Percentiles rank a stretch among this genome's conserved stretches.
Evolutionary conservation across 2,113 vertebrate species (phyloP).

Genomic region (Forbesichthys papilliferus): DNA sequence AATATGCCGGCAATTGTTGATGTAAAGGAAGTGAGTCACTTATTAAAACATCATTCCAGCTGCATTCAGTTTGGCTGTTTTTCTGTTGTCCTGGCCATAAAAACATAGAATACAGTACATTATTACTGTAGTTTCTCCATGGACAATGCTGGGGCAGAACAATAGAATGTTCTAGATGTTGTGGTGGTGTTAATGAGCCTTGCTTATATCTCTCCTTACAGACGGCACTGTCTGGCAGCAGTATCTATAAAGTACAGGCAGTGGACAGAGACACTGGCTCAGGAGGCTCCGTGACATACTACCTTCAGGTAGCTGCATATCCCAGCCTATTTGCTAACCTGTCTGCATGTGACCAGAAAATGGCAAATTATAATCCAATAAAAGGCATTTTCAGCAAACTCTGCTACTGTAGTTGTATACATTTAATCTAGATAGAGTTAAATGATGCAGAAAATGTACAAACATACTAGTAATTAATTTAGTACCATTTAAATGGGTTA

Average conservation of each 20-base stretch:
- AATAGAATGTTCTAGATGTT: not conserved
- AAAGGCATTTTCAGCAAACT: conserved; percentile 6
- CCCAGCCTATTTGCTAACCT: not conserved
- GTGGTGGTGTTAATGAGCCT: not conserved
- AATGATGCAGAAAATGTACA: conserved; percentile 4
- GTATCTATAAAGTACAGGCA: conserved; percentile 84
- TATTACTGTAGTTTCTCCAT: not conserved
- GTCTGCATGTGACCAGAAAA: not conserved
- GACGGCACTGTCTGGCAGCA: conserved; percentile 83
- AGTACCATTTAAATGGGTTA: not conserved
- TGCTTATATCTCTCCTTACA: conserved; percentile 43
- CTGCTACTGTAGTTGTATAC: not conserved
- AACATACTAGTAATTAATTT: conserved; percentile 13
- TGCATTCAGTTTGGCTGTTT: not conserved
- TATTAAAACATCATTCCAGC: not conserved
- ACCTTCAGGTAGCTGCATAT: conserved; percentile 83
- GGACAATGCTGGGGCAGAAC: not conserved
- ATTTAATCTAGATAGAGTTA: conserved; percentile 7
- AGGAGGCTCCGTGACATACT: conserved; percentile 91
- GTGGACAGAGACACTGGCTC: conserved; percentile 91
- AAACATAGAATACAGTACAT: not conserved
- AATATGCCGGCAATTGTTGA: conserved; percentile 85
- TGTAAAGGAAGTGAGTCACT: conserved; percentile 84
- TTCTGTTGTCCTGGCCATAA: not conserved
- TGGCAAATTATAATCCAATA: not conserved